phyloP scores from a whole-genome alignment of 1,140 invertebrate species.

The Potamilus streckersoni region DNA sequence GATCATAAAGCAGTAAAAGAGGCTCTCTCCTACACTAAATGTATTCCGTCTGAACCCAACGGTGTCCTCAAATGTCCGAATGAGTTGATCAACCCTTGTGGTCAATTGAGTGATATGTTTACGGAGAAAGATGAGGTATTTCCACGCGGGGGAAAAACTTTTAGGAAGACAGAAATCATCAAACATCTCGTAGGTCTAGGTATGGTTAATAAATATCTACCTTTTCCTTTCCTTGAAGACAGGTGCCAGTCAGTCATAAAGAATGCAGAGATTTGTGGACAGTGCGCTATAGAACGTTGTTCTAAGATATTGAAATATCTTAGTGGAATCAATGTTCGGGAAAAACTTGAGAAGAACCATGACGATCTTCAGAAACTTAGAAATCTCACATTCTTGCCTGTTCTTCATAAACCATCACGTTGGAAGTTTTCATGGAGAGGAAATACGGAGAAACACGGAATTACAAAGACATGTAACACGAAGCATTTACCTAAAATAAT shows the following conservation, averaged over 20 bases:
- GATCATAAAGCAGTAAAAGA: not conserved
- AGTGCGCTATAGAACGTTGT: not conserved
- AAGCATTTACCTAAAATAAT: not conserved
- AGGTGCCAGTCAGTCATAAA: not conserved
- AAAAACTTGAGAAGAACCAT: not conserved
- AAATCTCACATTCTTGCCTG: slow-evolving; percentile 1
- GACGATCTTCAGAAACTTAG: not conserved
- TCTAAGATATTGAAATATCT: not conserved
- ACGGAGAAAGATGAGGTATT: not conserved
- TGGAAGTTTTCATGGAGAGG: slow-evolving; percentile 23
- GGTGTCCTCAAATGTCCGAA: not conserved
- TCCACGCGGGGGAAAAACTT: not conserved
- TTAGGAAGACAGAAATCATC: not conserved
- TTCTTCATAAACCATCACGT: not conserved
- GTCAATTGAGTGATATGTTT: not conserved
- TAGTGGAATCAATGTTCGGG: not conserved
- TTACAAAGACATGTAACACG: not conserved
- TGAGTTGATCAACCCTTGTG: not conserved
- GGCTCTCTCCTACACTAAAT: not conserved
- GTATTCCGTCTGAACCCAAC: not conserved
- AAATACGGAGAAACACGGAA: not conserved
- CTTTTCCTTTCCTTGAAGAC: not conserved
- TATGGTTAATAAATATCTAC: not conserved
- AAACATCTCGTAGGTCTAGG: not conserved
- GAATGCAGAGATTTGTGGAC: not conserved